Evolutionary conservation across 2,888 invertebrate genomes (phyloP).

Genomic region (Thereva unica): DNA sequence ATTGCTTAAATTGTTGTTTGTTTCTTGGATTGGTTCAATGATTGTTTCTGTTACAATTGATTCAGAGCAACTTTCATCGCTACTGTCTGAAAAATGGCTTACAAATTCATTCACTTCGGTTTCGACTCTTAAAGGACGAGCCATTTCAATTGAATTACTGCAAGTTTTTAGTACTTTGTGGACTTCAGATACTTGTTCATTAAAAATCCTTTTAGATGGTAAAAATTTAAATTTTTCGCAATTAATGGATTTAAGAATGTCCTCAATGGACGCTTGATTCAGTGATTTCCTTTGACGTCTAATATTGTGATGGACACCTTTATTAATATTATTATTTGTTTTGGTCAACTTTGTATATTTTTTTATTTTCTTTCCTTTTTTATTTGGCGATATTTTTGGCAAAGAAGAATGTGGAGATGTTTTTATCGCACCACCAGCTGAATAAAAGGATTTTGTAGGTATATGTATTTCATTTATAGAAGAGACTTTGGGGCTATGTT

Average conservation of each 20-base stretch:
- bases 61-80: slow-evolving; percentile 24
- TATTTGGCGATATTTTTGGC: background rate
- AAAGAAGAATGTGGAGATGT: background rate
- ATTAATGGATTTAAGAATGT: slow-evolving; percentile 49
- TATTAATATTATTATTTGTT: slow-evolving; percentile 45
- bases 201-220: slow-evolving; percentile 49
- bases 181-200: slow-evolving; percentile 50
- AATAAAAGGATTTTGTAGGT: slow-evolving; percentile 49
- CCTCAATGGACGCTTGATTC: slow-evolving; percentile 44
- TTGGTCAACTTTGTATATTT: background rate
- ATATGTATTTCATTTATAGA: slow-evolving; percentile 38
- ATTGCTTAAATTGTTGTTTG: background rate
- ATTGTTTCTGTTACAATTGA: background rate
- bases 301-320: slow-evolving; percentile 53
- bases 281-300: slow-evolving; percentile 39
- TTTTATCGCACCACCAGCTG: slow-evolving; percentile 25
- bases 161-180: slow-evolving; percentile 51
- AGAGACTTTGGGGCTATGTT: background rate
- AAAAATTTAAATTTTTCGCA: slow-evolving; percentile 52
- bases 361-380: background rate
- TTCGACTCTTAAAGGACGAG: slow-evolving; percentile 48
- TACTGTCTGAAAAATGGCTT: background rate
- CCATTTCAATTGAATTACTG: slow-evolving; percentile 54
- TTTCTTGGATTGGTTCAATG: background rate
- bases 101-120: background rate